These are phyloP conservation scores for Eupithecia centaureata DNA, from an alignment of 2,888 invertebrate genomes.

Conservation along the genomic window DNA sequence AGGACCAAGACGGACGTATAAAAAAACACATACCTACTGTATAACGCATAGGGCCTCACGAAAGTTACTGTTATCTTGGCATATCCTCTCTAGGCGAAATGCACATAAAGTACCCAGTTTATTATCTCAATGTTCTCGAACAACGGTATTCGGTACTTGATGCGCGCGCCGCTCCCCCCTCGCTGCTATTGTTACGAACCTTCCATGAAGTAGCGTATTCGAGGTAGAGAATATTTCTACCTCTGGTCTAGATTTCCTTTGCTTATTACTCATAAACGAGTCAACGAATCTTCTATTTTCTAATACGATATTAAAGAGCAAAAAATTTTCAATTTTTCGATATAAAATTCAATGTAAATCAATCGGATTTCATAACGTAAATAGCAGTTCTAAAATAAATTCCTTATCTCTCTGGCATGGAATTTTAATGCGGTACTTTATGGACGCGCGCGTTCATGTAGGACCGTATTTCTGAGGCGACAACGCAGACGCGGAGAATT, in stretches of 20 bases:
- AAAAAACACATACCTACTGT: conserved; percentile 68
- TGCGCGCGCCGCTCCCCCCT: conserved; percentile 80
- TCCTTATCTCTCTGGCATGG: conserved; percentile 82
- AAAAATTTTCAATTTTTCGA: conserved; percentile 75
- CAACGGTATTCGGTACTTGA: conserved; percentile 71
- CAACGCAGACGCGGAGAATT: conserved; percentile 59
- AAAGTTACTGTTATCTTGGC: conserved; percentile 85
- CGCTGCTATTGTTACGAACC: conserved; percentile 83
- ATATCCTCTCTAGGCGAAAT: conserved; percentile 84
- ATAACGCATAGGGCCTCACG: conserved; percentile 75
- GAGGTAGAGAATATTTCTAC: conserved; percentile 72
- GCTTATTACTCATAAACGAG: conserved; percentile 52
- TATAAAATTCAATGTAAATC: conserved; percentile 46
- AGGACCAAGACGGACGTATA: conserved; percentile 68
- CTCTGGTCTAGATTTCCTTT: conserved; percentile 70
- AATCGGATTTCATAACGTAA: conserved; percentile 40
- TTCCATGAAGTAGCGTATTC: conserved; percentile 72
- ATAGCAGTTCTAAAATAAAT: conserved; percentile 67
- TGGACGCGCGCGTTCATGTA: conserved; percentile 74
- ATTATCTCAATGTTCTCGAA: conserved; percentile 69
- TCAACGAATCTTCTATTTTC: conserved; percentile 21
- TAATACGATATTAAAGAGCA: conserved; percentile 53
- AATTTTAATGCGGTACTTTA: conserved; percentile 83
- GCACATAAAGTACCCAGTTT: conserved; percentile 75
- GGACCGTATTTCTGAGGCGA: conserved; percentile 63